Evolutionary conservation across 2,113 vertebrate genomes (phyloP).

Genomic region (Odontesthes bonariensis): DNA sequence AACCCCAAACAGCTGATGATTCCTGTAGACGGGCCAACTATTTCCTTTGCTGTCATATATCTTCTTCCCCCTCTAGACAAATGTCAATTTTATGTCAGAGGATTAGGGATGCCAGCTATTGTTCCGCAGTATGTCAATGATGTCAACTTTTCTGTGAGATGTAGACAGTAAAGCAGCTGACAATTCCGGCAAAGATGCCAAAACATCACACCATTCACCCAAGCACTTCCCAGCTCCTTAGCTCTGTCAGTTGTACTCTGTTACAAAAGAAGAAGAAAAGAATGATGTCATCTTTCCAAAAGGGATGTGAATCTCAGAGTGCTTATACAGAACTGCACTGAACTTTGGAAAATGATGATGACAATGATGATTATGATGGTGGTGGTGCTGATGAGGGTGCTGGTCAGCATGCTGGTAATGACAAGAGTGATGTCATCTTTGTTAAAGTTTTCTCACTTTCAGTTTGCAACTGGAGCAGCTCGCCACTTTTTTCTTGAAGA

Average conservation of each 20-base stretch:
- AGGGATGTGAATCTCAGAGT: constrained; percentile 44
- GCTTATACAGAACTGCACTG: constrained; percentile 36
- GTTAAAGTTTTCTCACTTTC: neutral
- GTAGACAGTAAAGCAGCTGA: constrained; percentile 62
- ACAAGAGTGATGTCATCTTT: constrained; percentile 40
- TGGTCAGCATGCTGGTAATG: constrained; percentile 48
- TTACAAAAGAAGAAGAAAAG: constrained; percentile 29
- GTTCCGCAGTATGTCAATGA: constrained; percentile 67
- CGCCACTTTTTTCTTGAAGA: constrained; percentile 5
- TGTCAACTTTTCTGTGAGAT: constrained; percentile 56
- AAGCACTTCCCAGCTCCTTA: constrained; percentile 42
- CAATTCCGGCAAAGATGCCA: constrained; percentile 61
- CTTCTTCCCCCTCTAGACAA: constrained; percentile 47
- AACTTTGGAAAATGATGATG: constrained; percentile 31
- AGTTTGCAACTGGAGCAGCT: constrained; percentile 22
- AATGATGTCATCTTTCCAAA: constrained; percentile 64
- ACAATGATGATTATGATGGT: constrained; percentile 33
- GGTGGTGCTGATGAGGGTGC: constrained; percentile 30
- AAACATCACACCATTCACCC: constrained; percentile 62
- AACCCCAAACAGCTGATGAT: constrained; percentile 70
- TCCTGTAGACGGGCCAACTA: constrained; percentile 47
- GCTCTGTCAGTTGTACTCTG: constrained; percentile 39
- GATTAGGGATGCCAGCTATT: constrained; percentile 63
- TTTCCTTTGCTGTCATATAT: constrained; percentile 58
- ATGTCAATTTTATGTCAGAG: constrained; percentile 70